A percentile compares a stretch with the other conserved stretches of the same genome.
phyloP scores from a whole-genome alignment of 92 coral and sea anemone genomes.

The Bergia sp. region DNA sequence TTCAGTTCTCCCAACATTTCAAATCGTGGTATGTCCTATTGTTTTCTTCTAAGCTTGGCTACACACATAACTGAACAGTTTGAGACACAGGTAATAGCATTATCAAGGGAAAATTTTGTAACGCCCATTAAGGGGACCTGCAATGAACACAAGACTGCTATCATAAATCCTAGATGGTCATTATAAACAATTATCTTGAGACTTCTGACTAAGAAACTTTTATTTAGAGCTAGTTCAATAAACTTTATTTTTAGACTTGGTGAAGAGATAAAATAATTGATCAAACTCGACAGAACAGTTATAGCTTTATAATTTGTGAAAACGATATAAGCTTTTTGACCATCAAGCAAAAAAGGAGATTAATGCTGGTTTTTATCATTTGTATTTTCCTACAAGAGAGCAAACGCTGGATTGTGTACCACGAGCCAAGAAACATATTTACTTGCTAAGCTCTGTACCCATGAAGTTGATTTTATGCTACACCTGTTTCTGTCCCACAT shows the following conservation, averaged over 20 bases:
- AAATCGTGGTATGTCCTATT: too few species aligned
- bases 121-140: too few species aligned
- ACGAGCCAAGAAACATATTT: too few species aligned
- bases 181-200: background rate
- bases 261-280: too few species aligned
- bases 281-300: background rate
- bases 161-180: background rate
- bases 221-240: background rate
- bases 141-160: background rate
- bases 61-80: background rate
- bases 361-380: too few species aligned
- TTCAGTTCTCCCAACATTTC: too few species aligned
- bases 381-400: background rate
- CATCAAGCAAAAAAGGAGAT: background rate
- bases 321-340: too few species aligned
- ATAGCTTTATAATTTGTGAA: background rate
- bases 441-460: too few species aligned
- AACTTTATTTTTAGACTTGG: background rate
- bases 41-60: too few species aligned
- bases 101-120: background rate
- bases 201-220: too few species aligned
- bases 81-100: background rate
- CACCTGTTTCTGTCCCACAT: background rate
- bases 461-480: background rate
- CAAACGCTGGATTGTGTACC: too few species aligned